Percentiles rank a stretch among this genome's conserved stretches.
Conservation (phyloP, 2,113 vertebrate genomes). For the Xiphorhynchus elegans region DNA sequence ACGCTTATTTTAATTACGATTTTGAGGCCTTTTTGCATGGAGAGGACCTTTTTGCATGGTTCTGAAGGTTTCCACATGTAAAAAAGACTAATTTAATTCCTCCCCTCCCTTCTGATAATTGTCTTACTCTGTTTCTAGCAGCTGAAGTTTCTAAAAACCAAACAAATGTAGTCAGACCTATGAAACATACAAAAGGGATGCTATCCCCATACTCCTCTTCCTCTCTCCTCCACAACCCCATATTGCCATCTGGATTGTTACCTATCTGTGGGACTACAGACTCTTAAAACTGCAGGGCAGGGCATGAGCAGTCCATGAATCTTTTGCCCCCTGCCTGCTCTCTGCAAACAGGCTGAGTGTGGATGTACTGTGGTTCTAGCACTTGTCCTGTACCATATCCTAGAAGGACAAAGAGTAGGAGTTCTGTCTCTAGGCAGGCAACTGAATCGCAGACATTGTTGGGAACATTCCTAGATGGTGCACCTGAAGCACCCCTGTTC, state of each 20-base stretch:
- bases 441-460: background rate
- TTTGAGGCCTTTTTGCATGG: background rate
- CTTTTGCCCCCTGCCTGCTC: background rate
- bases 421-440: background rate
- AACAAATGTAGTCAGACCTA: background rate
- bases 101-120: background rate
- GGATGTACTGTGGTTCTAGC: background rate
- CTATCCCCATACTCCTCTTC: background rate
- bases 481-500: background rate
- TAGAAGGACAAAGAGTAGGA: background rate
- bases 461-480: background rate
- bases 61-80: background rate
- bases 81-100: background rate
- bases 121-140: background rate
- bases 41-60: background rate
- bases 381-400: rapidly evolving
- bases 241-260: background rate
- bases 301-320: background rate
- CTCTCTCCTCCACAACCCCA: background rate
- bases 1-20: background rate
- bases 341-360: background rate
- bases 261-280: no score
- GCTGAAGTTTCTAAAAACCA: background rate
- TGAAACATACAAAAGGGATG: background rate
- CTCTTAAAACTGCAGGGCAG: background rate